Conservation (phyloP, 1,140 invertebrate genomes). For the Eulimnadia texana region DNA sequence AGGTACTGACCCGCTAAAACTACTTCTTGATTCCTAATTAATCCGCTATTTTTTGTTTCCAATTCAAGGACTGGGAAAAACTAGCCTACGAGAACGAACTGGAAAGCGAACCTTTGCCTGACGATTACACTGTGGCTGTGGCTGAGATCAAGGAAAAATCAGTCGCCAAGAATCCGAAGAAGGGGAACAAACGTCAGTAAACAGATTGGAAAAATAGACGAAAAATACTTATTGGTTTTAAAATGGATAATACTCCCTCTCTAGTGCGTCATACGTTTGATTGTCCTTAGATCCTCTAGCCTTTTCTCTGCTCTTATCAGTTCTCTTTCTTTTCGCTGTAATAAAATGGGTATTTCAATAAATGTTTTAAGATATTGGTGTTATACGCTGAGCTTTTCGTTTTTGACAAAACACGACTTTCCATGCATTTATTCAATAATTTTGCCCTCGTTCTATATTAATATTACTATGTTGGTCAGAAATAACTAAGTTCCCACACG, state of each 20-base stretch:
- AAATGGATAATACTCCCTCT: not conserved
- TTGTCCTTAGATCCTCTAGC: too few relatives aligned
- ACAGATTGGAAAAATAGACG: not conserved
- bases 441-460: too few relatives aligned
- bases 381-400: too few relatives aligned
- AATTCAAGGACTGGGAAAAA: conserved; percentile 12
- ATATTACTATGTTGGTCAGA: too few relatives aligned
- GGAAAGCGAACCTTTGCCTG: not conserved
- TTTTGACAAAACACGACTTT: too few relatives aligned
- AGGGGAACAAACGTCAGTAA: not conserved
- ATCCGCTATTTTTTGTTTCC: not conserved
- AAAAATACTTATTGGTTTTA: not conserved
- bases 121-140: not conserved
- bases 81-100: conserved; percentile 13
- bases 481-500: too few relatives aligned
- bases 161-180: not conserved
- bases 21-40: not conserved
- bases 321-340: too few relatives aligned
- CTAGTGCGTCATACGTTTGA: too few relatives aligned
- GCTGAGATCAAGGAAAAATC: not conserved
- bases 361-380: too few relatives aligned
- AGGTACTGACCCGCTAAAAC: conserved; percentile 11
- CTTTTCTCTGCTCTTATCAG: too few relatives aligned
- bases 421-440: too few relatives aligned
- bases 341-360: too few relatives aligned